Evolutionary conservation across 2,113 vertebrate genomes (phyloP).

Genomic region (Cichladusa arquata): DNA sequence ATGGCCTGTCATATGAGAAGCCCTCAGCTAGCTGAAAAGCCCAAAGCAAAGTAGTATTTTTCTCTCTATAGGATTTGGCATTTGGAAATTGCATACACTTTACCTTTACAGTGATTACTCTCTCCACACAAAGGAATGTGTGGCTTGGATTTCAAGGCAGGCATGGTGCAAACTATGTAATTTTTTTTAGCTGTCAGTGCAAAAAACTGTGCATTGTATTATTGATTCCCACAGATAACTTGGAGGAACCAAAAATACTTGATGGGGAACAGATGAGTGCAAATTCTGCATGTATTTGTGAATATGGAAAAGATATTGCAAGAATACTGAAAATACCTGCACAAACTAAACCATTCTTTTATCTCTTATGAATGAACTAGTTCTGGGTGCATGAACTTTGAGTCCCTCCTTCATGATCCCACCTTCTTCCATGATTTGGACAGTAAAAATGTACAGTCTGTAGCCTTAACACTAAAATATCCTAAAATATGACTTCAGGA

Average conservation of each 20-base stretch:
- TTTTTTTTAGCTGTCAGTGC: not conserved
- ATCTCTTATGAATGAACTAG: not conserved
- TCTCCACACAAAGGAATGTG: constrained; percentile 4
- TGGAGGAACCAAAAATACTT: not conserved
- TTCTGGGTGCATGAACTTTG: not conserved
- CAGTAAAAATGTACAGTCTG: not conserved
- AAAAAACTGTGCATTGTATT: not conserved
- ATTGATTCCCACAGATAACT: not conserved
- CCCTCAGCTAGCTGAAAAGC: constrained; percentile 18
- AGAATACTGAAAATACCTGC: not conserved
- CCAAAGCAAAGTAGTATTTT: constrained; percentile 41
- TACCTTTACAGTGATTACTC: constrained; percentile 23
- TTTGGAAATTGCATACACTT: constrained; percentile 54
- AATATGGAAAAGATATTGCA: not conserved
- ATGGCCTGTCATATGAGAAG: constrained; percentile 41
- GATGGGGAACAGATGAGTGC: not conserved
- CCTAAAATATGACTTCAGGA: not conserved
- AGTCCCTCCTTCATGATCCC: not conserved
- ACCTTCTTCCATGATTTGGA: not conserved
- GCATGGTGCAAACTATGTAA: not conserved
- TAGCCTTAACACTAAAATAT: not conserved
- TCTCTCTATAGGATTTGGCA: constrained; percentile 41
- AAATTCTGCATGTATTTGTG: not conserved
- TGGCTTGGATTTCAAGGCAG: constrained; percentile 1
- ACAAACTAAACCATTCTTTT: accelerated